Evolutionary conservation across 1,140 invertebrate species (phyloP), one percentile per base, ranked within the genome.

Genomic region (Melitaea cinxia): DNA sequence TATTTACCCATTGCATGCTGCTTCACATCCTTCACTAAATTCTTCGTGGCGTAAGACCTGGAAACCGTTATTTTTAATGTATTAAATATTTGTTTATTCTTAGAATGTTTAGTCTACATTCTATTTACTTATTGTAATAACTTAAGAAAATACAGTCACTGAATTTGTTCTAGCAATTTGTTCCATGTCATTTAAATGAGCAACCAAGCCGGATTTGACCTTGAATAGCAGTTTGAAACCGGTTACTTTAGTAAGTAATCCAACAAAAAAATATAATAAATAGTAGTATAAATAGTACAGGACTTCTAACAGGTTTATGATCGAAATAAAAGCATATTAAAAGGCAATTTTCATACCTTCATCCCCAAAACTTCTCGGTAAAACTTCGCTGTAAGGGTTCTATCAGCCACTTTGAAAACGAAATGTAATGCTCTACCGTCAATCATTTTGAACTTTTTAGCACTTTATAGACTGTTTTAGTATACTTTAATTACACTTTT

Each of bases 21-120:
- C 98, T 80, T 98, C 96, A 91, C 98, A 99, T 4, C 98, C 98
- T 87, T 99, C 96, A 67, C 95, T 94, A 89, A 99, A 99, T 92
- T 99, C 98, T 92, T 99, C 98, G 92, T 99, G 98, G 63, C 98
- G 93, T 35, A 99, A 89, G 53, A 99, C 95, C 96, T 80, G 26
- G 28, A 67, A 42, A 35, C n/a, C 14, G 4, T 39, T 39, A 33
- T 33, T 0, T 15, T 39, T n/a, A n/a, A 37, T 12, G 0, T 37
- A 37, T 37, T 5, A 28, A 5, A 5, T 5, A 28, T 28, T 28
- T 0, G 9, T 28, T 28, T 28, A 28, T 28, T 28, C 0, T 28
- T 28, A 28, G 4, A 0, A 28, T 28, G 9, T 28, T 28, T 28
- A 28, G 0, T 28, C 4, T 28, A 28, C n/a, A 33, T 33, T 33